Percentiles rank a stretch among this genome's conserved stretches.
phyloP scores from a whole-genome alignment of 2,888 invertebrate genomes.

The Heliconius cydno region DNA sequence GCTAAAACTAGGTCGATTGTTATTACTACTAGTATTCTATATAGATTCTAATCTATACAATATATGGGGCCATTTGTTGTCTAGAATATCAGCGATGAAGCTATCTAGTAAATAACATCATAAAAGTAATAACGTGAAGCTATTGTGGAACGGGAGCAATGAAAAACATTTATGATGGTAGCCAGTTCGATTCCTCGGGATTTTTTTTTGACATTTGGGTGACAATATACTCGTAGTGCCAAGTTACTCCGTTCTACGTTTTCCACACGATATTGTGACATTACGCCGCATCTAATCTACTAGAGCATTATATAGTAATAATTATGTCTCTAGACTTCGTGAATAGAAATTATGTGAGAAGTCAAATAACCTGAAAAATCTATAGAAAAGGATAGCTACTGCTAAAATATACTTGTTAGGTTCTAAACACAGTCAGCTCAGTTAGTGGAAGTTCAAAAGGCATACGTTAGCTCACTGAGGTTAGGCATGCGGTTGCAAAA shows the following conservation, averaged over 20 bases:
- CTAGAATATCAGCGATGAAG: conserved; percentile 25
- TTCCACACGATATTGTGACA: no score
- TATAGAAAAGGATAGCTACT: background rate
- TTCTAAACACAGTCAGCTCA: background rate
- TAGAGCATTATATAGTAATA: no score
- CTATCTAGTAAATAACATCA: conserved; percentile 27
- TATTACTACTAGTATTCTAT: conserved; percentile 10
- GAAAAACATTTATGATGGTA: background rate
- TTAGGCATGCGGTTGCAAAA: background rate
- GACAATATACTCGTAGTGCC: no score
- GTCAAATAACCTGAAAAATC: no score
- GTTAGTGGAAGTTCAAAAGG: conserved; percentile 2
- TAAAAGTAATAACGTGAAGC: conserved; percentile 19
- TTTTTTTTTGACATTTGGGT: background rate
- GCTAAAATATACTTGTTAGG: no score
- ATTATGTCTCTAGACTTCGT: no score
- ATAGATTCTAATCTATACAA: conserved; percentile 32
- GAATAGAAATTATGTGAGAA: no score
- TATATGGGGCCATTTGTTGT: conserved; percentile 21
- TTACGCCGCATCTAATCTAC: no score
- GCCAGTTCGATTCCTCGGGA: background rate
- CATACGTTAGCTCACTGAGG: conserved; percentile 4
- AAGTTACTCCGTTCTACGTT: no score
- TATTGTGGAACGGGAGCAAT: background rate
- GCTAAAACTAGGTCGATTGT: conserved; percentile 8